Percentiles rank a stretch among this genome's conserved stretches.
These are phyloP conservation scores for Dipodomys stephensi DNA, from an alignment of 2,113 vertebrate genomes.

Conservation along the genomic window DNA sequence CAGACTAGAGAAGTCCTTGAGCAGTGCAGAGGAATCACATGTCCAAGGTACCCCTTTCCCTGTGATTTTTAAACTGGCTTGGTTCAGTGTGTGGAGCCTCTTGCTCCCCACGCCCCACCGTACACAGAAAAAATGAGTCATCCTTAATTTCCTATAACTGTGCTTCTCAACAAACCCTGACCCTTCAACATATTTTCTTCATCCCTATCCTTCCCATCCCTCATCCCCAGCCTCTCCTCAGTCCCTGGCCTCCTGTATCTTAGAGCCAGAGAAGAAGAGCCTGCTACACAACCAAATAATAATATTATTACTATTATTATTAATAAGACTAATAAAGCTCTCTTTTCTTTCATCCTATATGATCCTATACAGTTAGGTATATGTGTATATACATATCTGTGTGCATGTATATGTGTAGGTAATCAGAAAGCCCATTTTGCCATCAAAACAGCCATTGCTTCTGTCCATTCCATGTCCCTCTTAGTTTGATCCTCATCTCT, in stretches of 20 bases:
- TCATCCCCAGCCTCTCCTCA: not conserved
- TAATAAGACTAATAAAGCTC: too few relatives aligned
- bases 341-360: too few relatives aligned
- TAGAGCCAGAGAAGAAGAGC: too few relatives aligned
- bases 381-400: too few relatives aligned
- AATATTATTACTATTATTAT: too few relatives aligned
- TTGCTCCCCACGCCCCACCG: too few relatives aligned
- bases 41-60: not conserved
- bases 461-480: not conserved
- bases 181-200: not conserved
- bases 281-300: too few relatives aligned
- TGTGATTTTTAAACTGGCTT: not conserved
- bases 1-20: not conserved
- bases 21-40: not conserved
- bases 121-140: not conserved
- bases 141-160: not conserved
- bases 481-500: not conserved
- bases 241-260: too few relatives aligned
- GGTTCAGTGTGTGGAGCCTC: not conserved
- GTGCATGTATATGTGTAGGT: too few relatives aligned
- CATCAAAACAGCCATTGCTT: not conserved
- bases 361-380: too few relatives aligned
- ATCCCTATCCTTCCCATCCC: fast-evolving
- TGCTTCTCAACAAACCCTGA: not conserved
- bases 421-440: not conserved